phyloP scores from a whole-genome alignment of 2,113 vertebrate species.

The Toxotes chatareus region DNA sequence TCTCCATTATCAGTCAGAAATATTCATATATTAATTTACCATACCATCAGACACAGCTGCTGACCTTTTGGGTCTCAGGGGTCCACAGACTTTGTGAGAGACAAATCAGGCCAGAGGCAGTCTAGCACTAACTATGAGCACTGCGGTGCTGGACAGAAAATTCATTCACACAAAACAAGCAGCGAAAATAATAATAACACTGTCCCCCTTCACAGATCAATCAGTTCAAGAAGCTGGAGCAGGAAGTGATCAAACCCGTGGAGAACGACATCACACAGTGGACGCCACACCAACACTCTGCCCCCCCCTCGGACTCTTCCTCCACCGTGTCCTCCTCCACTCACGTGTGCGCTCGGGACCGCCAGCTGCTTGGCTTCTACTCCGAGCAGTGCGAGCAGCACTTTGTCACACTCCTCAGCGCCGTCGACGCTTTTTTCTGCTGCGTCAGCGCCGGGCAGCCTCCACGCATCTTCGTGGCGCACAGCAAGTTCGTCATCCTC shows the following conservation, averaged over 20 bases:
- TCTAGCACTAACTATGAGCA: too few species aligned
- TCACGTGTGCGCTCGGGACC: slow-evolving; percentile 84
- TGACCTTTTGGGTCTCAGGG: not conserved
- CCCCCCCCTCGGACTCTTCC: slow-evolving; percentile 59
- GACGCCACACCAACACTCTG: slow-evolving; percentile 85
- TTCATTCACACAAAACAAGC: too few species aligned
- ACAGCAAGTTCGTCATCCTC: slow-evolving; percentile 97
- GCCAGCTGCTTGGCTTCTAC: slow-evolving; percentile 92
- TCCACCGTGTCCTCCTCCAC: slow-evolving; percentile 55
- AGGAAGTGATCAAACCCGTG: slow-evolving; percentile 94
- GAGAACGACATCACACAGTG: slow-evolving; percentile 96
- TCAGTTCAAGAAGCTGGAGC: slow-evolving; percentile 94
- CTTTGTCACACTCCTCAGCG: slow-evolving; percentile 92
- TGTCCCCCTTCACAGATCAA: slow-evolving; percentile 86
- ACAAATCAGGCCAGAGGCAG: too few species aligned
- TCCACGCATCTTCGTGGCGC: slow-evolving; percentile 95
- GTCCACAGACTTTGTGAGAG: too few species aligned
- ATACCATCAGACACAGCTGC: not conserved
- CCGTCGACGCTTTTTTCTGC: slow-evolving; percentile 93
- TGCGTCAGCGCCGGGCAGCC: slow-evolving; percentile 92
- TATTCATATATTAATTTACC: slow-evolving; percentile 12
- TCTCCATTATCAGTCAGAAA: not conserved
- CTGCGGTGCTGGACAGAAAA: too few species aligned
- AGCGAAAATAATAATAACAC: not conserved
- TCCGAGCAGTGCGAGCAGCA: slow-evolving; percentile 94